Conservation (phyloP, 2,888 invertebrate species). For the Platynereis dumerilii region DNA sequence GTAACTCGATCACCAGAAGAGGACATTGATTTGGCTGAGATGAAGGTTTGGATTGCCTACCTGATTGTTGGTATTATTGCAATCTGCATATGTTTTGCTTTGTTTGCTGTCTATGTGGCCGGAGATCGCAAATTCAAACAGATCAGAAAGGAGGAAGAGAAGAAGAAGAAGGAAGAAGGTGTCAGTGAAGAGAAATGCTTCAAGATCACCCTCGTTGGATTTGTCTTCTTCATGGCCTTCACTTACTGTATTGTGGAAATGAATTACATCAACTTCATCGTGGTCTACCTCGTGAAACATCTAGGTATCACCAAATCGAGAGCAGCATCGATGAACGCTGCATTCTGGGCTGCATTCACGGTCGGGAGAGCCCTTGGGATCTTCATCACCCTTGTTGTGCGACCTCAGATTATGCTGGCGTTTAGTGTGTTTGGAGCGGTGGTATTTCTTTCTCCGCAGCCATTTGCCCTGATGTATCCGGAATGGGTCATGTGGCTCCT, state of each 20-base stretch:
- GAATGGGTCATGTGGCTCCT: neutral
- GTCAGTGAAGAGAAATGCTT: neutral
- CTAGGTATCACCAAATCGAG: neutral
- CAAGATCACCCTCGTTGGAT: neutral
- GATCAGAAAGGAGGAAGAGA: neutral
- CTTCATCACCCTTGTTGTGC: neutral
- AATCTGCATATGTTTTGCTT: neutral
- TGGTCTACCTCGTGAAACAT: neutral
- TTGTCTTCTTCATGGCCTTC: neutral
- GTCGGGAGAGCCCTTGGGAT: neutral
- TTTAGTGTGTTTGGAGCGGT: neutral
- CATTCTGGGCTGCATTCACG: conserved; percentile 1
- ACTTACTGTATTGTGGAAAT: conserved; percentile 3
- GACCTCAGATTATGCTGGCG: neutral
- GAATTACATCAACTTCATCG: neutral
- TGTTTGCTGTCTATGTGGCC: neutral
- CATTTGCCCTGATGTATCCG: neutral
- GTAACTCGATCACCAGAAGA: neutral
- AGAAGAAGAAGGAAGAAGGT: neutral
- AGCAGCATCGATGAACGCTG: neutral
- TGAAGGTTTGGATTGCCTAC: conserved; percentile 4
- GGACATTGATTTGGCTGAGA: neutral
- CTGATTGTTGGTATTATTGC: neutral
- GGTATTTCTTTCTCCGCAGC: neutral
- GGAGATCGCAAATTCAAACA: too few species aligned